Percentiles rank a stretch among this genome's conserved stretches.
phyloP scores from a whole-genome alignment of 1,140 invertebrate species.

The Ceratoteleas bidentatus region DNA sequence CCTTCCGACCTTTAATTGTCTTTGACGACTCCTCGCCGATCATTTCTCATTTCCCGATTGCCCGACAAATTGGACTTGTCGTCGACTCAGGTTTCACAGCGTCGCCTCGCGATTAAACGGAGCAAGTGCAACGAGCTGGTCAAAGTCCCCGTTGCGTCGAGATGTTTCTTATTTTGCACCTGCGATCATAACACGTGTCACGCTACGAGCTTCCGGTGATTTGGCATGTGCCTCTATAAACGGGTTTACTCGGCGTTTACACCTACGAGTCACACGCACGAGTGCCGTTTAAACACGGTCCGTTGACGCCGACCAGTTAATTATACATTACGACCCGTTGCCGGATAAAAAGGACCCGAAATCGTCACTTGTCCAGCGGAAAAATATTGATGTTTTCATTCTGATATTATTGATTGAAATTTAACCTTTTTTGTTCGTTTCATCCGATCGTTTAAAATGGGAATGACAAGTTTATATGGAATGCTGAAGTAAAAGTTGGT shows the following conservation, averaged over 20 bases:
- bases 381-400: too few species aligned
- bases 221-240: constrained; percentile 69
- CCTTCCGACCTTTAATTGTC: too few species aligned
- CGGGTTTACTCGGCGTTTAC: constrained; percentile 61
- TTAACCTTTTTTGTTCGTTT: too few species aligned
- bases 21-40: too few species aligned
- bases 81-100: background rate
- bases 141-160: constrained; percentile 9
- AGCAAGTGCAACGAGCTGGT: background rate
- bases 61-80: background rate
- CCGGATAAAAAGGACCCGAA: constrained; percentile 27
- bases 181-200: constrained; percentile 65
- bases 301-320: constrained; percentile 52
- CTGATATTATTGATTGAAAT: too few species aligned
- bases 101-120: background rate
- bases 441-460: too few species aligned
- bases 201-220: constrained; percentile 63
- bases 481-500: too few species aligned
- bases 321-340: constrained; percentile 46
- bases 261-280: constrained; percentile 60
- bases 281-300: constrained; percentile 28
- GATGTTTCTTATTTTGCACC: constrained; percentile 58
- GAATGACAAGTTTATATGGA: too few species aligned
- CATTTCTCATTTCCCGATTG: background rate
- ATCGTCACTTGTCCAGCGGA: too few species aligned